Conservation (phyloP, 2,888 invertebrate genomes). For the Lingula anatina region DNA sequence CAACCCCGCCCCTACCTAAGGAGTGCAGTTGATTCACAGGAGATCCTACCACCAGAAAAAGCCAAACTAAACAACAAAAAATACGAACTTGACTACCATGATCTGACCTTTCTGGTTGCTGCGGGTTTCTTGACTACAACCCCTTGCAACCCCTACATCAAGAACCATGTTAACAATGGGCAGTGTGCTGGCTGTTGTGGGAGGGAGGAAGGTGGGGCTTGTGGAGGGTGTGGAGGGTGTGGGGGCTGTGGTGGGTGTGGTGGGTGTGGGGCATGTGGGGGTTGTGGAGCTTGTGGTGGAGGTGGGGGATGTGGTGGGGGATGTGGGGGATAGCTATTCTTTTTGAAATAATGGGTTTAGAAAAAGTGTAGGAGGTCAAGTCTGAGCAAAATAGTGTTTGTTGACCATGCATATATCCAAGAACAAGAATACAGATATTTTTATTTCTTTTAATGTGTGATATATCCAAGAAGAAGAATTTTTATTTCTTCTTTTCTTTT, state of each 20-base stretch:
- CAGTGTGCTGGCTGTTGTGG: conserved; percentile 29
- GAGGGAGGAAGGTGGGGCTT: conserved; percentile 15
- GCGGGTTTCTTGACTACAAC: conserved; percentile 52
- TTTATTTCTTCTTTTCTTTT: too few relatives aligned
- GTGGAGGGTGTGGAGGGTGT: conserved; percentile 16
- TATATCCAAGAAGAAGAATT: too few relatives aligned
- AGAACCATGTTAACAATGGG: conserved; percentile 21
- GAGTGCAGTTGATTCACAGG: conserved; percentile 33
- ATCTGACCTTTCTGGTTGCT: conserved; percentile 49
- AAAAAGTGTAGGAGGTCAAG: too few relatives aligned
- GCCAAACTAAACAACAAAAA: not conserved
- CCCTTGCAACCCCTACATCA: conserved; percentile 44
- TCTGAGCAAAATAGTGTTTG: conserved; percentile 2
- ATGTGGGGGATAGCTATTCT: too few relatives aligned
- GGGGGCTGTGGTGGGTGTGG: conserved; percentile 8
- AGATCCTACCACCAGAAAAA: not conserved
- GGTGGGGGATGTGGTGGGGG: conserved; percentile 11
- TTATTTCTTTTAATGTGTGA: too few relatives aligned
- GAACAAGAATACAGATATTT: too few relatives aligned
- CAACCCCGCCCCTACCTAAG: conserved; percentile 48
- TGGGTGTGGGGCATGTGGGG: conserved; percentile 13
- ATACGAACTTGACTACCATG: too few relatives aligned
- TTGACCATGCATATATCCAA: too few relatives aligned
- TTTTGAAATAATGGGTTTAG: too few relatives aligned
- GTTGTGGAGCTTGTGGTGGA: conserved; percentile 19